Conservation (phyloP, 2,113 vertebrate species). For the Bambusicola thoracicus region DNA sequence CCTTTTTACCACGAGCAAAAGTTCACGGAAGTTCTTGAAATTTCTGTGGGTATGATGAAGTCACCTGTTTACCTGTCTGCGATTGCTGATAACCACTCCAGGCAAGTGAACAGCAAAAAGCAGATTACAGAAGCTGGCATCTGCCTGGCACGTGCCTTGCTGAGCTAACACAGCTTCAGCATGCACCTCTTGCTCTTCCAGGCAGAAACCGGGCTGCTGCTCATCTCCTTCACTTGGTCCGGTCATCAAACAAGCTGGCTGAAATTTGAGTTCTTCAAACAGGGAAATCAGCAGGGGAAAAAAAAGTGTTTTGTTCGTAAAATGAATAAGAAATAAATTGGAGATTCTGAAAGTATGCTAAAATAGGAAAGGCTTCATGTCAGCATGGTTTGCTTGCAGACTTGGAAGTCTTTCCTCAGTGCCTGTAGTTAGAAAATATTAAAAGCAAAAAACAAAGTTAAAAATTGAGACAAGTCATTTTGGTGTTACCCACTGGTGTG, state of each 20-base stretch:
- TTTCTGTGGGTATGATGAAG: background rate
- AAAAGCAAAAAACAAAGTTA: background rate
- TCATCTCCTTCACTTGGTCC: background rate
- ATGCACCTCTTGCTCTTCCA: too few species aligned
- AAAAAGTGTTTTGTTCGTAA: background rate
- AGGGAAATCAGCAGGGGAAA: background rate
- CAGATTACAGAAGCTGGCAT: background rate
- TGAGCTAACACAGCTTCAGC: too few species aligned
- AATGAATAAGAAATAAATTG: background rate
- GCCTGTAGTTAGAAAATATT: background rate
- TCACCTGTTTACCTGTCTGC: background rate
- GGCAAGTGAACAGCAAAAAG: background rate
- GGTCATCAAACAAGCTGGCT: background rate
- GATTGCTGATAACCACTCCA: background rate
- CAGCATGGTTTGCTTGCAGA: background rate
- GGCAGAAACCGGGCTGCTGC: background rate
- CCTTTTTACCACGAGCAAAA: background rate
- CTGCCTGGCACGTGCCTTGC: background rate
- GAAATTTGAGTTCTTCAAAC: background rate
- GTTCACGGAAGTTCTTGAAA: background rate
- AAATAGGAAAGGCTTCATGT: background rate
- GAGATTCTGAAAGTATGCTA: background rate
- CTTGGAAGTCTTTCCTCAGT: background rate
- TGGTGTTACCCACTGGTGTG: background rate
- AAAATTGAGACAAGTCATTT: background rate